These are phyloP conservation scores for Nephrotoma flavescens DNA, from an alignment of 2,888 invertebrate species.

Conservation along the genomic window DNA sequence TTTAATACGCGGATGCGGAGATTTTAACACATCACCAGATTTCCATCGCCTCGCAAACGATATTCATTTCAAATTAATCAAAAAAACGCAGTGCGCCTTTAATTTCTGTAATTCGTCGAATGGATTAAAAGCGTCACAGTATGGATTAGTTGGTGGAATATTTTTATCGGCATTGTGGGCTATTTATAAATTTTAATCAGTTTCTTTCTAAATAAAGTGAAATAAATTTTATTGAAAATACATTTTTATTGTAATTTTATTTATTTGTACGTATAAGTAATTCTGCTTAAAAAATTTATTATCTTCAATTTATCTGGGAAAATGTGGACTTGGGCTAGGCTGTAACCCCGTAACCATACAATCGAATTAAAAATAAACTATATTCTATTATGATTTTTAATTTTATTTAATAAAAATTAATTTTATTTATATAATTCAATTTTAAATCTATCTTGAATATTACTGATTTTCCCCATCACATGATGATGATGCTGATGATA, in stretches of 20 bases:
- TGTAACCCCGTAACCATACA: neutral
- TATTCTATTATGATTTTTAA: neutral
- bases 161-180: neutral
- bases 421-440: neutral
- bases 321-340: too few species aligned
- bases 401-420: neutral
- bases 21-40: neutral
- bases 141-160: neutral
- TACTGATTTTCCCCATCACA: neutral
- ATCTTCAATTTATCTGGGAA: too few species aligned
- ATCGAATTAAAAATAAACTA: neutral
- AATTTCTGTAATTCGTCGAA: neutral
- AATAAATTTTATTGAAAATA: neutral
- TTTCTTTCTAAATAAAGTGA: neutral
- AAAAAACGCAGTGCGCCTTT: neutral
- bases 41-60: neutral
- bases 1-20: neutral
- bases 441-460: neutral
- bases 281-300: too few species aligned
- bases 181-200: neutral
- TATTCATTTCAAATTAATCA: neutral
- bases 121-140: neutral
- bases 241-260: neutral
- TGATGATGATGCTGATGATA: neutral
- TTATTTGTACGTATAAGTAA: too few species aligned